Percentiles rank a stretch among this genome's conserved stretches.
Conservation (phyloP, 2,888 invertebrate species). For the Drosophila flavopinicola region DNA sequence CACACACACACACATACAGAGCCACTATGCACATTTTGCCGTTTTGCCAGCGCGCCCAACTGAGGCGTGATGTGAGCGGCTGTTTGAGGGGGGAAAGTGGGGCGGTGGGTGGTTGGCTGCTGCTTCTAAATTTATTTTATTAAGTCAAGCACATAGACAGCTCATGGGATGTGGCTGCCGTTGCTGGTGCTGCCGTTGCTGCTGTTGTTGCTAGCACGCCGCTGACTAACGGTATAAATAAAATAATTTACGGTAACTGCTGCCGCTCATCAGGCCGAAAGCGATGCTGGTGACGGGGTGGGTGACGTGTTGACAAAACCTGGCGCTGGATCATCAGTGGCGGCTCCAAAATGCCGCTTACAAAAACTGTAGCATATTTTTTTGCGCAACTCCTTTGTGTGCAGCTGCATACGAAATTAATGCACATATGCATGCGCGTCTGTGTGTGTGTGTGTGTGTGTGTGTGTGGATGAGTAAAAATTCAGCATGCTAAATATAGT, state of each 20-base stretch:
- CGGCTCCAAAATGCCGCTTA: slow-evolving; percentile 61
- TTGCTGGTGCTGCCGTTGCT: slow-evolving; percentile 29
- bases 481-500: slow-evolving; percentile 74
- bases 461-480: slow-evolving; percentile 32
- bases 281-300: slow-evolving; percentile 19
- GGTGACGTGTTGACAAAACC: slow-evolving; percentile 70
- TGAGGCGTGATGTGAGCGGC: slow-evolving; percentile 46
- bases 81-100: not conserved
- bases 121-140: slow-evolving; percentile 77
- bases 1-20: slow-evolving; percentile 9
- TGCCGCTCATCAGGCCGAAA: slow-evolving; percentile 72
- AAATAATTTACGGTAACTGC: slow-evolving; percentile 79
- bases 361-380: slow-evolving; percentile 69
- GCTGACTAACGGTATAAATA: slow-evolving; percentile 68
- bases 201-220: too few species aligned
- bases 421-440: slow-evolving; percentile 53
- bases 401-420: slow-evolving; percentile 71
- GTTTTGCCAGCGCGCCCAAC: slow-evolving; percentile 59
- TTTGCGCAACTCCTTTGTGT: slow-evolving; percentile 64
- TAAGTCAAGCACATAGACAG: slow-evolving; percentile 78
- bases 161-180: slow-evolving; percentile 44
- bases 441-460: slow-evolving; percentile 14
- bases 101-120: slow-evolving; percentile 14
- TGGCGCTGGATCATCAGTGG: slow-evolving; percentile 67
- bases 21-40: slow-evolving; percentile 72